Evolutionary conservation across 2,113 vertebrate species (phyloP).

Genomic region (Bufo bufo): DNA sequence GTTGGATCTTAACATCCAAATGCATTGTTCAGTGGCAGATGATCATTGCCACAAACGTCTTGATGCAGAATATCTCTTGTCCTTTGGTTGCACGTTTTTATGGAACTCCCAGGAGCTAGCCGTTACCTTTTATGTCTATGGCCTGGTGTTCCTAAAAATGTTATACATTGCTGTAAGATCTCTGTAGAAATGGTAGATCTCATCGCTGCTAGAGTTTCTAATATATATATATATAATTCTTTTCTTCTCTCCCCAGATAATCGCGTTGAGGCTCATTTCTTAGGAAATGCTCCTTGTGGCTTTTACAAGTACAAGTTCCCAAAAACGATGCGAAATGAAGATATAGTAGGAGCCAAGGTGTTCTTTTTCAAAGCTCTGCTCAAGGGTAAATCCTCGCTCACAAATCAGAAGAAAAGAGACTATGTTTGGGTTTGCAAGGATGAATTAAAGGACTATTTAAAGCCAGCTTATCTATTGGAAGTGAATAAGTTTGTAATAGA

Average conservation of each 20-base stretch:
- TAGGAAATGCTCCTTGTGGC: constrained; percentile 91
- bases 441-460: constrained; percentile 86
- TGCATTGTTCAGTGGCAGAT: no score
- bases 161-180: no score
- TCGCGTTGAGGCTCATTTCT: constrained; percentile 79
- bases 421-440: constrained; percentile 84
- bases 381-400: constrained; percentile 64
- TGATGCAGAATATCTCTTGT: no score
- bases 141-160: no score
- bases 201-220: no score
- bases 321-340: constrained; percentile 74
- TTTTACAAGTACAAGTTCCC: constrained; percentile 96
- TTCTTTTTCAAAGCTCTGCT: constrained; percentile 98
- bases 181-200: no score
- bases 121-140: no score
- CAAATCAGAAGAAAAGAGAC: constrained; percentile 61
- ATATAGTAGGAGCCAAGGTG: constrained; percentile 80
- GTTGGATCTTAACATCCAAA: no score
- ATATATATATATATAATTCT: no score
- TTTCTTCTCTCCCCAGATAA: constrained; percentile 69
- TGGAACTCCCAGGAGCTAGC: no score
- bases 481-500: constrained; percentile 80
- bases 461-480: constrained; percentile 82
- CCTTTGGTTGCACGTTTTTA: no score
- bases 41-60: no score